Base-by-base conservation (phyloP, 37 sponge, comb jelly and placozoan species). In the Ephydatia muelleri region DNA sequence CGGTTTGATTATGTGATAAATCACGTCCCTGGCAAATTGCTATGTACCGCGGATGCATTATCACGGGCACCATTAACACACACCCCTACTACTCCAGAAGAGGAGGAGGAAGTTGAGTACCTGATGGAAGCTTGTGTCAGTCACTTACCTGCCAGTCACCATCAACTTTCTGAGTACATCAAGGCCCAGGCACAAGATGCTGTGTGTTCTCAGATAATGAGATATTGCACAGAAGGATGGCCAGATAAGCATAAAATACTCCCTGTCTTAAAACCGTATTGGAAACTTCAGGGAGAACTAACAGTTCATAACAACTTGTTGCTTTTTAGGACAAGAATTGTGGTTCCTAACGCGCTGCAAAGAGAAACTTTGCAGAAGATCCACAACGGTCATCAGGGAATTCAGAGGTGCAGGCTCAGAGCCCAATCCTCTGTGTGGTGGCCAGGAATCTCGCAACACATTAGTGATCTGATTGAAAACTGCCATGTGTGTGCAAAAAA, bases 331-430 rank as follows among this genome's bases (percentile, higher is more conserved):
- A 5, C 36, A 35, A 43, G 88, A 9, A 82, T 87, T 30, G 77
- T 86, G 11, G 81, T 86, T 40, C 87, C 87, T 16, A 65, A 66
- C 36, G 28, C 67, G 14, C 67, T 86, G 35, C 67, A 66, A 47
- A 31, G 72, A 5, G 75, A 80, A 67, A 74, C 81, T 23, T 13
- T 80, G 67, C 26, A 79, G 35, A 86, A 86, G 34, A 64, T 86
- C 29, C 85, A 86, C 33, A 36, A 47, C 49, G 88, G 87, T 34
- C 82, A 87, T 67, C 64, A 82, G 35, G 87, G 87, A 34, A 66
- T 86, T 5, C 68, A 72, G 33, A 19, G 75, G 33, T 73, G 81
- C 67, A 38, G 75, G 34, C 23, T 36, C 5, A 73, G 81, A 65
- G 48, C 67, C 25, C 19, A 29, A 19, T 66, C 28, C 64, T 72